These are phyloP conservation scores for Lepus timidus DNA, from an alignment of 2,113 vertebrate species.

Conservation along the genomic window DNA sequence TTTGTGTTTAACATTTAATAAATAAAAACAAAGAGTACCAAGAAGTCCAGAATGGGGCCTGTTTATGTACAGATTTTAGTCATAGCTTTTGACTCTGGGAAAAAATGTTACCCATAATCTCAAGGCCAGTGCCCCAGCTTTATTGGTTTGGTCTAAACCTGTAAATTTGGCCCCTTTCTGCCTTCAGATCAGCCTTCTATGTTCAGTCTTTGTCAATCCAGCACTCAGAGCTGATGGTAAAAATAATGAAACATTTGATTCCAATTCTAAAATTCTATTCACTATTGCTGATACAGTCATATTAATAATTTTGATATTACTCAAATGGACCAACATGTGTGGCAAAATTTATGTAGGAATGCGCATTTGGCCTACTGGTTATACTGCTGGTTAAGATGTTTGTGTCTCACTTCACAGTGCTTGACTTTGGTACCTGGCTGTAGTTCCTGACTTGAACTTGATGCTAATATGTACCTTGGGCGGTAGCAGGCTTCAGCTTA, in stretches of 20 bases:
- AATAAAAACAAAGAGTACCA: constrained; percentile 16
- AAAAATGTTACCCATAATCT: not conserved
- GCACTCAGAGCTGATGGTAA: not conserved
- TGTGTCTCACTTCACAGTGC: no score
- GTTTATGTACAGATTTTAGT: not conserved
- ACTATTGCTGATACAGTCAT: not conserved
- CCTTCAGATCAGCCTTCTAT: not conserved
- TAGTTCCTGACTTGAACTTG: no score
- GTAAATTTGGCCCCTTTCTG: not conserved
- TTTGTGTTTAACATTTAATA: constrained; percentile 27
- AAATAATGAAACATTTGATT: not conserved
- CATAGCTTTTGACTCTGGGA: not conserved
- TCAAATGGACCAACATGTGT: not conserved
- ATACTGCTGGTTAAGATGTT: no score
- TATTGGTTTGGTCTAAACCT: not conserved
- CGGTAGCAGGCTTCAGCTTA: no score
- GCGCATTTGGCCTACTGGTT: no score
- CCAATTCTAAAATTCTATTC: constrained; percentile 8
- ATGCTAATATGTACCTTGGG: no score
- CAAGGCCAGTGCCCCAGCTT: not conserved
- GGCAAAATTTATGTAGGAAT: not conserved
- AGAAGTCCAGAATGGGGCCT: constrained; percentile 1
- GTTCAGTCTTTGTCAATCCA: not conserved
- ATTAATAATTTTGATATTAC: not conserved
- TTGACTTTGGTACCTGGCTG: no score